These are phyloP conservation scores for Phymatocera aterrima DNA, from an alignment of 2,888 invertebrate genomes.

Conservation along the genomic window DNA sequence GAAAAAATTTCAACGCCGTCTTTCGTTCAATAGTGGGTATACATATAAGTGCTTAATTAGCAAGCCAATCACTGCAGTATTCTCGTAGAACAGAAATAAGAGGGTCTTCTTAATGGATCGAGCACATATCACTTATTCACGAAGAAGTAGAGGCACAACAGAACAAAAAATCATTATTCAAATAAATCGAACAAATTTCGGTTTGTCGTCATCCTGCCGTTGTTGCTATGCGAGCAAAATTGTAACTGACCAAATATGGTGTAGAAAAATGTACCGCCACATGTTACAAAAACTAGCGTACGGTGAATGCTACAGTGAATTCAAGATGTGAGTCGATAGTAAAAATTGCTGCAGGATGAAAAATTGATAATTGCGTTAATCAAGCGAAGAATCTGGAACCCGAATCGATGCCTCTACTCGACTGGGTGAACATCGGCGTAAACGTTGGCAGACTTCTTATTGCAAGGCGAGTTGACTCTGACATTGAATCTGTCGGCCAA, in stretches of 20 bases:
- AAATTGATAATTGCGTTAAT: too few relatives aligned
- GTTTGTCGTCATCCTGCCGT: too few relatives aligned
- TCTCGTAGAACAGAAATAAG: neutral
- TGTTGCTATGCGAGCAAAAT: too few relatives aligned
- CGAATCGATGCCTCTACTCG: neutral
- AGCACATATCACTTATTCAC: neutral
- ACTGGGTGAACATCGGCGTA: neutral
- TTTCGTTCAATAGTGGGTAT: constrained; percentile 12
- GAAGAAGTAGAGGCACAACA: too few relatives aligned
- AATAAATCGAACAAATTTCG: too few relatives aligned
- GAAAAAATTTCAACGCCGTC: constrained; percentile 9
- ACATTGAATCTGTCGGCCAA: constrained; percentile 48
- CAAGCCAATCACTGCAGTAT: neutral
- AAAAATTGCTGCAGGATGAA: too few relatives aligned
- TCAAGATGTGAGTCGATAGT: too few relatives aligned
- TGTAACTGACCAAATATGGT: too few relatives aligned
- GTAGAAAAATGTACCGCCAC: too few relatives aligned
- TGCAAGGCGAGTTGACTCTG: constrained; percentile 29
- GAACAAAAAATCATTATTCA: neutral
- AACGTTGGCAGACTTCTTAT: constrained; percentile 2
- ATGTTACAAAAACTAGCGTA: too few relatives aligned
- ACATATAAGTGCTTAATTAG: constrained; percentile 14
- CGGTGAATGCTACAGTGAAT: too few relatives aligned
- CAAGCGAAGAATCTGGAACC: neutral
- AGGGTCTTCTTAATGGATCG: neutral